These are phyloP conservation scores for Paralichthys olivaceus DNA, from an alignment of 2,113 vertebrate species.

Conservation along the genomic window DNA sequence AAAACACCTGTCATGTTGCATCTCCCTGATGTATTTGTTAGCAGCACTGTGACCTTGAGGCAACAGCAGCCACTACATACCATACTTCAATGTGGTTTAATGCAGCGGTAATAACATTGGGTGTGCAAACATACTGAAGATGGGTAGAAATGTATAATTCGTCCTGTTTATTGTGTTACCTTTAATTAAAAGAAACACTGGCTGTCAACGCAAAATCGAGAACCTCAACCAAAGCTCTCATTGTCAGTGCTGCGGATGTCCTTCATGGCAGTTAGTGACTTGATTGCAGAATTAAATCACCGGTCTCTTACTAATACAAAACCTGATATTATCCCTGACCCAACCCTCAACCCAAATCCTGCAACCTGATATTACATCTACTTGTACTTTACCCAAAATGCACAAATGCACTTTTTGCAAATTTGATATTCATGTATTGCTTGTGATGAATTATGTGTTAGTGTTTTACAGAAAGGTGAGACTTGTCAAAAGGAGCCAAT, in stretches of 20 bases:
- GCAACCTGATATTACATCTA: background rate
- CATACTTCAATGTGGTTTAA: background rate
- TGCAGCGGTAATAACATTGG: background rate
- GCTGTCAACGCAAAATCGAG: background rate
- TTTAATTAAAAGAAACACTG: background rate
- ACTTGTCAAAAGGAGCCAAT: no score
- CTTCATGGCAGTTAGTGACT: background rate
- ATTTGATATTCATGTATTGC: background rate
- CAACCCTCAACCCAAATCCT: background rate
- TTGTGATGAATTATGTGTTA: background rate
- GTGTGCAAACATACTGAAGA: background rate
- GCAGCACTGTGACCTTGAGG: conserved; percentile 36
- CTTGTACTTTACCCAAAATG: background rate
- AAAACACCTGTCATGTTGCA: conserved; percentile 19
- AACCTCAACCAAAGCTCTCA: background rate
- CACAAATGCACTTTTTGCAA: background rate
- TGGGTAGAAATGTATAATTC: background rate
- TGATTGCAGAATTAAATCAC: background rate
- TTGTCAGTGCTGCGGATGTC: background rate
- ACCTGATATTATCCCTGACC: background rate
- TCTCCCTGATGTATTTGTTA: conserved; percentile 36
- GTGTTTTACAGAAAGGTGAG: background rate
- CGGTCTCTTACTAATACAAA: background rate
- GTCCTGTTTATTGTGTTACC: background rate
- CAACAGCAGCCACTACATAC: background rate